Percentiles rank a stretch among this genome's conserved stretches.
Evolutionary conservation across 1,140 invertebrate species (phyloP).

Genomic region (Apis cerana): DNA sequence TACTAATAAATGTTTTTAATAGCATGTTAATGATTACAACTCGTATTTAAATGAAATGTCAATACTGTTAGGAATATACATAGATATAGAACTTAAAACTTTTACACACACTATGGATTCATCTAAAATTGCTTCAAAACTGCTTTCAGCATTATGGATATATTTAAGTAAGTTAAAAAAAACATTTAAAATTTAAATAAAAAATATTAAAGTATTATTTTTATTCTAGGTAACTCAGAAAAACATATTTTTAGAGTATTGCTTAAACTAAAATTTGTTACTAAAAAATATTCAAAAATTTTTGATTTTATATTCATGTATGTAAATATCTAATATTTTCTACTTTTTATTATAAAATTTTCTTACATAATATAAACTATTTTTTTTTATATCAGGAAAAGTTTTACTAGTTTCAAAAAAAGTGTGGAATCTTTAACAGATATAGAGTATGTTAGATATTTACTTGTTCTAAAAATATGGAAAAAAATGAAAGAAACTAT

Average conservation of each 20-base stretch:
- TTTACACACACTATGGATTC: constrained; percentile 50
- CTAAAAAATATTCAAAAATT: constrained; percentile 67
- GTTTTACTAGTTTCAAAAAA: constrained; percentile 59
- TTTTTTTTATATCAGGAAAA: constrained; percentile 69
- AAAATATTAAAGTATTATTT: constrained; percentile 9
- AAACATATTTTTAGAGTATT: constrained; percentile 75
- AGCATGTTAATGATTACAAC: constrained; percentile 67
- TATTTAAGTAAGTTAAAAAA: constrained; percentile 70
- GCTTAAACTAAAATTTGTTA: constrained; percentile 66
- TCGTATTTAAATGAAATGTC: constrained; percentile 75
- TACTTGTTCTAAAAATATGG: constrained; percentile 75
- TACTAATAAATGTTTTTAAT: constrained; percentile 47
- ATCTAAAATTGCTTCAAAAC: constrained; percentile 62
- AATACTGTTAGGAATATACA: constrained; percentile 71
- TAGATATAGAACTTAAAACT: constrained; percentile 72
- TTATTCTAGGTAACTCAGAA: constrained; percentile 72
- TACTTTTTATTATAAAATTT: background rate
- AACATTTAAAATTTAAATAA: background rate
- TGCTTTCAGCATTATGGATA: constrained; percentile 71
- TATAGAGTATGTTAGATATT: constrained; percentile 71
- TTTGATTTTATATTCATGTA: constrained; percentile 71
- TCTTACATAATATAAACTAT: constrained; percentile 12
- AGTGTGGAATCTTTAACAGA: constrained; percentile 58
- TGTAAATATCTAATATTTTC: constrained; percentile 41
- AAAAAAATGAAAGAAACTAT: constrained; percentile 65